Conservation (phyloP, 2,888 invertebrate species). For the Criorhina ranunculi region DNA sequence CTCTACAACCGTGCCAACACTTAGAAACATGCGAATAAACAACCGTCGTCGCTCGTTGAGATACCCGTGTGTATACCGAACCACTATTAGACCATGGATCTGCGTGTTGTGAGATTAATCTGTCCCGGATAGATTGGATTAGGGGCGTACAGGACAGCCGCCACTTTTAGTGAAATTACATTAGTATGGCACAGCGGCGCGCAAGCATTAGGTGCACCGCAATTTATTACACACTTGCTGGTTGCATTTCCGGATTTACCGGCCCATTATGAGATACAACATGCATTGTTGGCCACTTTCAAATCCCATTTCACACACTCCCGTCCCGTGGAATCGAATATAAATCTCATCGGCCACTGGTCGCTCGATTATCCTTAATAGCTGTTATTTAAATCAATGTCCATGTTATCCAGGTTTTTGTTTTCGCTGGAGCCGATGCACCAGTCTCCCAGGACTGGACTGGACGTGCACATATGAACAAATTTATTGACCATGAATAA, state of each 20-base stretch:
- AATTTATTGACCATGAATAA: constrained; percentile 83
- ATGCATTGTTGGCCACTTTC: constrained; percentile 56
- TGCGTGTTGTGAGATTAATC: constrained; percentile 49
- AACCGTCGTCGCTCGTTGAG: background rate
- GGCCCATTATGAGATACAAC: constrained; percentile 3
- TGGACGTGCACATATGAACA: constrained; percentile 52
- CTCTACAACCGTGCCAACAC: constrained; percentile 44
- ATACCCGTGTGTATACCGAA: constrained; percentile 2
- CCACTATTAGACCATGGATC: constrained; percentile 26
- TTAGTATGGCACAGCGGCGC: constrained; percentile 12
- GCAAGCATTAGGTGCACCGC: constrained; percentile 62
- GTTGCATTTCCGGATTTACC: constrained; percentile 49
- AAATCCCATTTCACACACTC: constrained; percentile 51
- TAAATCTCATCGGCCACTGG: constrained; percentile 70
- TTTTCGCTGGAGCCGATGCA: constrained; percentile 9
- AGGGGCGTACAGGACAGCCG: constrained; percentile 47
- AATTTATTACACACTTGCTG: constrained; percentile 66
- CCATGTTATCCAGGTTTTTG: constrained; percentile 73
- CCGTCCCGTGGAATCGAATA: constrained; percentile 43
- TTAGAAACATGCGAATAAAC: constrained; percentile 25
- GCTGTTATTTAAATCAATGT: constrained; percentile 83
- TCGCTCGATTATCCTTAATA: constrained; percentile 79
- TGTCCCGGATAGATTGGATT: constrained; percentile 58
- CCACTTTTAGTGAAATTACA: constrained; percentile 45
- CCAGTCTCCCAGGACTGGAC: constrained; percentile 7